Percentiles rank a stretch among this genome's conserved stretches.
phyloP scores from a whole-genome alignment of 2,113 vertebrate species.

The Onychorhynchus coronatus region DNA sequence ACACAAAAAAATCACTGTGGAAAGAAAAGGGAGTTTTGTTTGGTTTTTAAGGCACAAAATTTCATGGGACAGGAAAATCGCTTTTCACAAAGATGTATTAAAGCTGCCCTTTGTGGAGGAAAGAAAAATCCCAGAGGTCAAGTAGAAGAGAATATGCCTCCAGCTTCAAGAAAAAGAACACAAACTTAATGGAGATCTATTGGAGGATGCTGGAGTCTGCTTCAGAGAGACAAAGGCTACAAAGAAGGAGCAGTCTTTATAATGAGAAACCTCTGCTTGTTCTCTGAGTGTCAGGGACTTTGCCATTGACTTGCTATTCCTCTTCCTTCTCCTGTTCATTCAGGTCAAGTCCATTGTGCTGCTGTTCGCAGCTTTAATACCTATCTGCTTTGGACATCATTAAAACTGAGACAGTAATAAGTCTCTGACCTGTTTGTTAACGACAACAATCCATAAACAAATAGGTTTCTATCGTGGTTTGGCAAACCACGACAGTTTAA shows the following conservation, averaged over 20 bases:
- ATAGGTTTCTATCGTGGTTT: too few species aligned
- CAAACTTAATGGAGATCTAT: conserved; percentile 31
- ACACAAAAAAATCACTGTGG: background rate
- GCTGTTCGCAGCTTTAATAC: conserved; percentile 28
- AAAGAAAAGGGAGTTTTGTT: background rate
- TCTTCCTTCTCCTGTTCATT: background rate
- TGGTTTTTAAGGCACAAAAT: background rate
- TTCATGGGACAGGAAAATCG: background rate
- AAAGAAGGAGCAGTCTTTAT: background rate
- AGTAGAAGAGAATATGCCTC: conserved; percentile 29
- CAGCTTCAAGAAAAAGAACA: background rate
- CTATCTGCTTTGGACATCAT: conserved; percentile 57
- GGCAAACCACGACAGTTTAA: too few species aligned
- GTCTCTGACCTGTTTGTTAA: conserved; percentile 57
- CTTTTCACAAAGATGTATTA: background rate
- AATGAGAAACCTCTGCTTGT: conserved; percentile 39
- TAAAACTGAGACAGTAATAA: conserved; percentile 60
- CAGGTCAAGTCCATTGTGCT: conserved; percentile 8
- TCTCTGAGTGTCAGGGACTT: background rate
- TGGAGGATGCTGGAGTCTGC: background rate
- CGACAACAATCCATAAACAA: conserved; percentile 67
- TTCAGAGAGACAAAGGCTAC: conserved; percentile 24
- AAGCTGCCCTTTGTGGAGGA: background rate
- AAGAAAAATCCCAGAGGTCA: conserved; percentile 23
- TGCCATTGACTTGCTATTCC: background rate